phyloP scores from a whole-genome alignment of 2,888 invertebrate genomes.

The Protodeltote pygarga region DNA sequence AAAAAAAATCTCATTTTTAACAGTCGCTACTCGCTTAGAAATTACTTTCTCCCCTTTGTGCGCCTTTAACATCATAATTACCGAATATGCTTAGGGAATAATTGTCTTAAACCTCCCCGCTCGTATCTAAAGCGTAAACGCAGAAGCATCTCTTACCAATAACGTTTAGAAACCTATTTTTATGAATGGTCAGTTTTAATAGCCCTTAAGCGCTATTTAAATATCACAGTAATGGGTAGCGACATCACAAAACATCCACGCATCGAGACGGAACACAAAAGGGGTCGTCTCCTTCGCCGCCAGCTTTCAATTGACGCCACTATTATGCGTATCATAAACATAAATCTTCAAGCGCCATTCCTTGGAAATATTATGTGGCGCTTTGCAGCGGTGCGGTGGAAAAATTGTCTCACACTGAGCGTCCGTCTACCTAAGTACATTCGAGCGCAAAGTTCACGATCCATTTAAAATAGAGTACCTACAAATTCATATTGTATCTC shows the following conservation, averaged over 20 bases:
- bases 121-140: constrained; percentile 37
- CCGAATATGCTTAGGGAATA: constrained; percentile 22
- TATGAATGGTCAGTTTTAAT: constrained; percentile 44
- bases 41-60: constrained; percentile 33
- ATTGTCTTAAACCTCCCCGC: constrained; percentile 7
- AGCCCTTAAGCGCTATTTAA: constrained; percentile 62
- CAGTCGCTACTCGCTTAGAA: constrained; percentile 24
- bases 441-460: constrained; percentile 38
- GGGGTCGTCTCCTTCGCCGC: constrained; percentile 53
- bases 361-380: constrained; percentile 61
- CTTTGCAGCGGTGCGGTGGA: constrained; percentile 53
- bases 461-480: constrained; percentile 28
- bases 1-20: constrained; percentile 43
- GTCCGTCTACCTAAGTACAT: constrained; percentile 34
- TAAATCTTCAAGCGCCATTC: constrained; percentile 64
- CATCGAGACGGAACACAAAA: constrained; percentile 54
- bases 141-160: constrained; percentile 30
- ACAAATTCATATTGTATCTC: constrained; percentile 36
- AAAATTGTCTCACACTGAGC: constrained; percentile 54
- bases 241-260: constrained; percentile 53
- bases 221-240: constrained; percentile 56
- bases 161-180: constrained; percentile 33
- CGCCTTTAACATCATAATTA: constrained; percentile 47
- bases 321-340: constrained; percentile 68
- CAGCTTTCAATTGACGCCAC: constrained; percentile 66